These are phyloP conservation scores for Panopea generosa DNA, from an alignment of 2,888 invertebrate species.

Conservation along the genomic window DNA sequence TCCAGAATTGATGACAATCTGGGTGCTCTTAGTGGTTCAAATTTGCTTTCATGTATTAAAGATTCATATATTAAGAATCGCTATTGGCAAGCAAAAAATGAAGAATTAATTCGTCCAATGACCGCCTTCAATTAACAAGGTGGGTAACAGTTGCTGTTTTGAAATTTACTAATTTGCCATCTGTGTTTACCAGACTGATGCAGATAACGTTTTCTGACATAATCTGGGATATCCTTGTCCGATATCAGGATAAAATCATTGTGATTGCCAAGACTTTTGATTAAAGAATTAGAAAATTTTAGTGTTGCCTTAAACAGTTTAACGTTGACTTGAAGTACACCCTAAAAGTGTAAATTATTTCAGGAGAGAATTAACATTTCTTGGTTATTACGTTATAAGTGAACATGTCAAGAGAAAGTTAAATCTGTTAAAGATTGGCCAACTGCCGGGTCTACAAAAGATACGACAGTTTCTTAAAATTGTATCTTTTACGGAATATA, in stretches of 20 bases:
- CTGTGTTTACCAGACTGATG: slow-evolving; percentile 48
- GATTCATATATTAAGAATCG: slow-evolving; percentile 49
- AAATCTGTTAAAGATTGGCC: slow-evolving; percentile 1
- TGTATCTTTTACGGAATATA: not conserved
- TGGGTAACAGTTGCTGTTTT: slow-evolving; percentile 45
- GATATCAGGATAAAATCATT: not conserved
- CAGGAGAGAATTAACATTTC: not conserved
- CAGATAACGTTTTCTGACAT: slow-evolving; percentile 41
- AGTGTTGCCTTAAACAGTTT: not conserved
- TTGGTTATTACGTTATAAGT: not conserved
- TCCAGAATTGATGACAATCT: slow-evolving; percentile 64
- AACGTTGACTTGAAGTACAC: not conserved
- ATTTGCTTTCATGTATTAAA: slow-evolving; percentile 42
- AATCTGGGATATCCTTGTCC: slow-evolving; percentile 4
- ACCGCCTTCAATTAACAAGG: slow-evolving; percentile 37
- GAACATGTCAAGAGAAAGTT: not conserved
- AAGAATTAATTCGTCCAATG: slow-evolving; percentile 27
- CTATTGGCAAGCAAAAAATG: slow-evolving; percentile 45
- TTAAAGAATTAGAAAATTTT: not conserved
- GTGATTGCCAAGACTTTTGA: not conserved
- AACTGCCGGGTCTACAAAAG: not conserved
- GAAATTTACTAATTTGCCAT: slow-evolving; percentile 41
- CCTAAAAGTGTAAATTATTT: slow-evolving; percentile 1
- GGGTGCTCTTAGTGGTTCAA: slow-evolving; percentile 16
- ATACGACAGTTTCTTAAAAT: not conserved